Conservation (phyloP, 1,140 invertebrate genomes). For the Potamilus streckersoni region DNA sequence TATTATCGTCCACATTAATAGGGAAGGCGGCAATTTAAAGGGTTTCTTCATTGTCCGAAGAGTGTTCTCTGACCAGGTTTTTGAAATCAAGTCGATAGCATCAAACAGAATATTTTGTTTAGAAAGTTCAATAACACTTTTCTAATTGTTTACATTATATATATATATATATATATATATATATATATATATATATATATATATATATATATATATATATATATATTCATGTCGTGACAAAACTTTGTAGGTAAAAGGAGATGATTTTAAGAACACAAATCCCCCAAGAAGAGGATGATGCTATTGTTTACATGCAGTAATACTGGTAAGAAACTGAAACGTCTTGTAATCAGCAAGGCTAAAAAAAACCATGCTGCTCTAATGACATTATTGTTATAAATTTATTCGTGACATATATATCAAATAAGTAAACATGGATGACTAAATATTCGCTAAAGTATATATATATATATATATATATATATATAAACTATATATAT, state of each 20-base stretch:
- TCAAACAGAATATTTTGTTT: slow-evolving; percentile 13
- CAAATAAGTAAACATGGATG: no score
- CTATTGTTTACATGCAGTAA: slow-evolving; percentile 31
- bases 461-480: no score
- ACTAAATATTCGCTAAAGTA: no score
- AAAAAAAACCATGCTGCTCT: no score
- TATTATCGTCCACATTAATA: neutral
- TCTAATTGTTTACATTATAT: no score
- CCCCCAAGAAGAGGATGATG: slow-evolving; percentile 40
- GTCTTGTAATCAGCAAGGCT: no score
- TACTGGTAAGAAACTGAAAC: slow-evolving; percentile 43
- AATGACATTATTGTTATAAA: no score
- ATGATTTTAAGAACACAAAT: slow-evolving; percentile 27
- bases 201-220: no score
- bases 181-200: no score
- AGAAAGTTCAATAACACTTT: slow-evolving; percentile 9
- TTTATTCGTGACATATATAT: no score
- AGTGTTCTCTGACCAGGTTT: slow-evolving; percentile 2
- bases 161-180: no score
- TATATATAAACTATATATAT: no score
- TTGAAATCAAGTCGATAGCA: slow-evolving; percentile 14
- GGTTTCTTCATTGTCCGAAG: slow-evolving; percentile 1
- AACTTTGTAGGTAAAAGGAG: slow-evolving; percentile 28
- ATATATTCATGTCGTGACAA: slow-evolving; percentile 22
- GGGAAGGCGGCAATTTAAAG: neutral